A percentile compares a stretch with the other conserved stretches of the same genome.
Conservation (phyloP, 2,113 vertebrate genomes). For the Athene noctua region DNA sequence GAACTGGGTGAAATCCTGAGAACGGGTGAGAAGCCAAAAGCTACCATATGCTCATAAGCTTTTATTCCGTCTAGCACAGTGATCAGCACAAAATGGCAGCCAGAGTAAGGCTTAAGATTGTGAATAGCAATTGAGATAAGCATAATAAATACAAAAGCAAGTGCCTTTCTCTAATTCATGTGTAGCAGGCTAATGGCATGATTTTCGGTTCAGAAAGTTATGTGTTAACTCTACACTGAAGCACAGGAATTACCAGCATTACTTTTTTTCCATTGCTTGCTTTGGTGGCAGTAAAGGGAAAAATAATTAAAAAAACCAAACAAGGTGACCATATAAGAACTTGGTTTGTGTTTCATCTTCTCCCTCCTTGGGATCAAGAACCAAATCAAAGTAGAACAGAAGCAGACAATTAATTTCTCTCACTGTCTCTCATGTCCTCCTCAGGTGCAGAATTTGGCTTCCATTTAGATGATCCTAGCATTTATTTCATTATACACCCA, state of each 20-base stretch:
- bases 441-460: neutral
- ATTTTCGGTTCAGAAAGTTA: neutral
- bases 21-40: constrained; percentile 35
- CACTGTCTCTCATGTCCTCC: neutral
- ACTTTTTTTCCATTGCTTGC: neutral
- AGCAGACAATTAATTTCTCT: neutral
- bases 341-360: neutral
- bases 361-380: neutral
- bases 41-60: constrained; percentile 27
- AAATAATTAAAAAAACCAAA: neutral
- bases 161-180: neutral
- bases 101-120: neutral
- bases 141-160: neutral
- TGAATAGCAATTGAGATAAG: neutral
- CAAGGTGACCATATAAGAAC: neutral
- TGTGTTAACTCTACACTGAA: neutral
- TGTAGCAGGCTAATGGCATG: neutral
- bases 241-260: neutral
- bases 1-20: constrained; percentile 25
- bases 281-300: neutral
- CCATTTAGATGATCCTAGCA: neutral
- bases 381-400: neutral
- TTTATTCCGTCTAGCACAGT: neutral
- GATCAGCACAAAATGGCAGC: constrained; percentile 21
- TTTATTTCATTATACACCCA: neutral